Evolutionary conservation across 2,113 vertebrate genomes (phyloP), one percentile per base, ranked within the genome.

Genomic region (Callionymus lyra): DNA sequence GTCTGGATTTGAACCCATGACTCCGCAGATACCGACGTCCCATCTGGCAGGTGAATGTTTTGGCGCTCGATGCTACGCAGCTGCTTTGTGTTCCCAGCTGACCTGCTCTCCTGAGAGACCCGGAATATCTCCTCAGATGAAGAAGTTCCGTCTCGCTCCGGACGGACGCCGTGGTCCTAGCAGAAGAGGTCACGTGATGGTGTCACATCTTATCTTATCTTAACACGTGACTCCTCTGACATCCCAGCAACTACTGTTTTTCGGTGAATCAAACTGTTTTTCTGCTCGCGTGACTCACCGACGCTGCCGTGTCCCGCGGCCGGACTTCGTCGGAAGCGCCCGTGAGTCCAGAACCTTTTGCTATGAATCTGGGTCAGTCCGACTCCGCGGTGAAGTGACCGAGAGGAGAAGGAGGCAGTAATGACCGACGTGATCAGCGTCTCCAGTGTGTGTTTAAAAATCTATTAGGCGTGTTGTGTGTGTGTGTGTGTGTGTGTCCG

Each of bases 321-420:
- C 0, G 13, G 21, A 57, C 39, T 1, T 48, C 51, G 51, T 38
- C 1, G 14, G 31, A 49, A 31, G 31, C 1, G 16, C n/a, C n/a
- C n/a, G 51, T 64, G 54, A 70, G 60, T 67, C 55, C 47, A 50
- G 56, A 56, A 54, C 45, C 57, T 39, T 68, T 62, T 51, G 38
- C 36, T 41, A 58, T 35, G 60, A 74, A 75, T 58, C 38, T 70
- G 68, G 75, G 75, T 78, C 75, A 78, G 47, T 16, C 59, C 37
- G 35, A 18, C 42, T 53, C 19, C 44, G 43, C 2, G 10, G 50
- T 52, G 41, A 59, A 59, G 50, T 58, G 63, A 51, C 52, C 54
- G 45, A 14, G 47, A 59, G 41, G 63, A 41, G 44, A 46, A 39
- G 41, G 41, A 50, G 48, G 39, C 27, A 51, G 21, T 13, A 56